A percentile compares a stretch with the other conserved stretches of the same genome.
phyloP scores from a whole-genome alignment of 2,888 invertebrate genomes.

The Drosophila algonquin region DNA sequence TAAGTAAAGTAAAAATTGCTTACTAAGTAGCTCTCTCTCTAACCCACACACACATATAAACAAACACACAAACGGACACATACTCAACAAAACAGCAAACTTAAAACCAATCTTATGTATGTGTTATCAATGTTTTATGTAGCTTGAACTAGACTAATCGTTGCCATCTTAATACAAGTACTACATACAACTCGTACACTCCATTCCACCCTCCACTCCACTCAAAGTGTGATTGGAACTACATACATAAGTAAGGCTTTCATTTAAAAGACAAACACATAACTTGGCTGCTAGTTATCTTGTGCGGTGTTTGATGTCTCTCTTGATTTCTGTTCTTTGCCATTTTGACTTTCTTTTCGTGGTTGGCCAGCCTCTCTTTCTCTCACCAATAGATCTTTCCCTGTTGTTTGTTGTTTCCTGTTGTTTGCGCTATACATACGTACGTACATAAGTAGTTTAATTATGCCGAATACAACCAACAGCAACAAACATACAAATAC shows the following conservation, averaged over 20 bases:
- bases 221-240: conserved; percentile 34
- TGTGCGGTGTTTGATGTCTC: conserved; percentile 28
- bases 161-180: conserved; percentile 32
- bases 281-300: conserved; percentile 18
- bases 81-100: conserved; percentile 3
- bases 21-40: conserved; percentile 46
- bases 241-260: conserved; percentile 20
- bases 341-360: conserved; percentile 23
- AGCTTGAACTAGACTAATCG: conserved; percentile 43
- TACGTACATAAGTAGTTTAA: conserved; percentile 57
- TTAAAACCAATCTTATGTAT: conserved; percentile 29
- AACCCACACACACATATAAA: conserved; percentile 17
- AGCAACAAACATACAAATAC: conserved; percentile 18
- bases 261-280: conserved; percentile 14
- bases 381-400: conserved; percentile 25
- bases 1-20: conserved; percentile 71
- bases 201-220: conserved; percentile 4
- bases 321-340: conserved; percentile 19
- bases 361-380: conserved; percentile 16
- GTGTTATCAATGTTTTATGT: conserved; percentile 47
- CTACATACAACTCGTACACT: conserved; percentile 13
- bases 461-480: conserved; percentile 52
- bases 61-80: conserved; percentile 14
- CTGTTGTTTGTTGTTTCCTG: conserved; percentile 17
- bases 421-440: conserved; percentile 63